A percentile compares a stretch with the other conserved stretches of the same genome.
Conservation (phyloP, 2,113 vertebrate species). For the Drymodes brunneopygia region DNA sequence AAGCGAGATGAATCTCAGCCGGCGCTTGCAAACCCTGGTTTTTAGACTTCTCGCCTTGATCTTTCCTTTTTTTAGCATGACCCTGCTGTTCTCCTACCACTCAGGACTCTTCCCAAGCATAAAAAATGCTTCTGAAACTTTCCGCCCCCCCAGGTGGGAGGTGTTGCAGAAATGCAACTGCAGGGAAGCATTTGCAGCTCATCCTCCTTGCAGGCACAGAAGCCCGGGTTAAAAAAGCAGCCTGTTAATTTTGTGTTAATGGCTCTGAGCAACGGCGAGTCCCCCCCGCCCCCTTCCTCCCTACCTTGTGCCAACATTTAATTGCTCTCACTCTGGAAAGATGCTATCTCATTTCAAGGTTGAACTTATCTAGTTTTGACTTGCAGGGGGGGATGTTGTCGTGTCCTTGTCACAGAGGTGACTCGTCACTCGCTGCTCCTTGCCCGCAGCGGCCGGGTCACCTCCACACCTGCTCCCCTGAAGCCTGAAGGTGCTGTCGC, state of each 20-base stretch:
- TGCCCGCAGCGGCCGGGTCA: accelerated
- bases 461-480: neutral
- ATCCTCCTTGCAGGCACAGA: neutral
- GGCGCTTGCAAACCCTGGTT: neutral
- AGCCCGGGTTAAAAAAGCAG: neutral
- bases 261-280: neutral
- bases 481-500: neutral
- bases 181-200: neutral
- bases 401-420: neutral
- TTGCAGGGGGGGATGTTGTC: neutral
- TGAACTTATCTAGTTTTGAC: neutral
- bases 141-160: neutral
- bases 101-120: neutral
- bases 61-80: neutral
- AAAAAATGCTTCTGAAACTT: neutral
- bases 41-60: neutral
- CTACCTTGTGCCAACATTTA: neutral
- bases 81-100: neutral
- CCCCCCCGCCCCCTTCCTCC: neutral
- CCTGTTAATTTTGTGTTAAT: neutral
- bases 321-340: neutral
- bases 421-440: neutral
- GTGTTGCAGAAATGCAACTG: neutral
- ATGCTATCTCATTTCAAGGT: slow-evolving; percentile 29
- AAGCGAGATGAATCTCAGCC: neutral